Percentiles rank a stretch among this genome's conserved stretches.
These are phyloP conservation scores for Drosophila quinaria DNA, from an alignment of 2,888 invertebrate species.

Conservation along the genomic window DNA sequence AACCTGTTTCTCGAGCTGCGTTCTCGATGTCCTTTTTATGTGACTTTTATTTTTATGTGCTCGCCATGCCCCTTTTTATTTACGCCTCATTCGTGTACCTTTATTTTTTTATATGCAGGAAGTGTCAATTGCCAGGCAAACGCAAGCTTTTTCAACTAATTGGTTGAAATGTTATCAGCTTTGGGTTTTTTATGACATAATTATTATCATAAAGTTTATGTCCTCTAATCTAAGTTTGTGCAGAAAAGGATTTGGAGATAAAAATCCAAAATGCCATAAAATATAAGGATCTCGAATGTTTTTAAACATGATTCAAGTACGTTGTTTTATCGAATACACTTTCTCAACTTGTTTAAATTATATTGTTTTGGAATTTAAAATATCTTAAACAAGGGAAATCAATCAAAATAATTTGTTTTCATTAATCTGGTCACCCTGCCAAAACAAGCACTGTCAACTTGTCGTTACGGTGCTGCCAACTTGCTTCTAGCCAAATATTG, in stretches of 20 bases:
- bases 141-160: constrained; percentile 38
- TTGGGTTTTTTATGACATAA: not conserved
- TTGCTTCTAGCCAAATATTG: not conserved
- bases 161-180: constrained; percentile 22
- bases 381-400: not conserved
- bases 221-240: not conserved
- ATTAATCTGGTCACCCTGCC: constrained; percentile 1
- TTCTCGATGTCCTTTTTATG: not conserved
- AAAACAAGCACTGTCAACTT: constrained; percentile 4
- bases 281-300: too few species aligned
- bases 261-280: too few species aligned
- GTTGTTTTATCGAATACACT: too few species aligned
- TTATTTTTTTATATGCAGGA: constrained; percentile 61
- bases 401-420: not conserved
- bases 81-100: constrained; percentile 31
- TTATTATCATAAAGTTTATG: not conserved
- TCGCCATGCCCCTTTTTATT: constrained; percentile 42
- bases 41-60: constrained; percentile 15
- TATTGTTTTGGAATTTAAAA: too few species aligned
- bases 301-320: too few species aligned
- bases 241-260: not conserved
- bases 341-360: too few species aligned
- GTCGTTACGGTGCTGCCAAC: constrained; percentile 5
- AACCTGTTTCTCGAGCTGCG: constrained; percentile 50
- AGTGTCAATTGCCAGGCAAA: constrained; percentile 69